Base-by-base conservation (phyloP, 2,797 vertebrate species). In the Schizothorax lantsangensis region DNA sequence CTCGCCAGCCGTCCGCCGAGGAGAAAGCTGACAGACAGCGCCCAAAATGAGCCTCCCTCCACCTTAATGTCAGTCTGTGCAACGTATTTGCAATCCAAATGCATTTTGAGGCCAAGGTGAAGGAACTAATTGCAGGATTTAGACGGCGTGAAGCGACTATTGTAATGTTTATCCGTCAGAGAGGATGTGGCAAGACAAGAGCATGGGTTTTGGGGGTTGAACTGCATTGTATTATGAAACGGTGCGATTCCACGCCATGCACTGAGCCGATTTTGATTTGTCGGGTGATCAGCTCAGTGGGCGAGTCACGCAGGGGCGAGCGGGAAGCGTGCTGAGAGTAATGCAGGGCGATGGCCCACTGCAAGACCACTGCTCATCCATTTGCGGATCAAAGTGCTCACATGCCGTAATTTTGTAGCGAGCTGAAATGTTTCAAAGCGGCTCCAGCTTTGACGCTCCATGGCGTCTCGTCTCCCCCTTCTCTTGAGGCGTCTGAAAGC, bases 381-480 rank as follows among this genome's bases (percentile, higher is more conserved):
- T 92, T 91, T 75, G 88, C 83, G 91, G 93, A 95, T 96, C 93
- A 95, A 96, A 95, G 95, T 79, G 91, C 86, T 93, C 47, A 86
- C 90, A 88, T 49, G 87, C 89, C 9, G 79, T 9, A 84, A 92
- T 94, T 94, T 94, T 90, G 93, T 90, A 91, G 88, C 30, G 89
- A 89, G 90, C 86, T 92, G 90, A 93, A 93, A 88, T 89, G 85
- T 94, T 95, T 95, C 92, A 94, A 95, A 94, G 92, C 73, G 81
- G 86, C 64, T 93, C 88, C 91, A 91, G 92, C 92, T 91, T 77
- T 49, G 81, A 80, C 15, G 80, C 83, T 71, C 47, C 36, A 47
- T 73, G 68, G 84, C 8, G 21, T 80, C 78, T 80, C 66, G 52
- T 87, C 84, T 66, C 84, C 49, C 49, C 74, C 82, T 90, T 91